phyloP scores from a whole-genome alignment of 2,797 vertebrate genomes.

The Alosa sapidissima region DNA sequence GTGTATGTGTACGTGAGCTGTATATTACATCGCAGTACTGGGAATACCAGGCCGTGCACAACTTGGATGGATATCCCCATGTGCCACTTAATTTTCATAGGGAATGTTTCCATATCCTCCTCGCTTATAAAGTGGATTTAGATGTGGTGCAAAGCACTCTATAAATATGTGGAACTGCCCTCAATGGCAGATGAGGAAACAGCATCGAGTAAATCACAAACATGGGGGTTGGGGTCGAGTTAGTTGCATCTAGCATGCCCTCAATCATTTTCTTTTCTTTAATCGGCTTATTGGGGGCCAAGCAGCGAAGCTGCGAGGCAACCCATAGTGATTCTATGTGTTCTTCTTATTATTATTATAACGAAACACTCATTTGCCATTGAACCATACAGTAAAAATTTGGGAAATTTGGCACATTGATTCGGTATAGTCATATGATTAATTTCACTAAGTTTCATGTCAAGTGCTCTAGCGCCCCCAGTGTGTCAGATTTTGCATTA shows the following conservation, averaged over 20 bases:
- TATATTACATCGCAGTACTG: neutral
- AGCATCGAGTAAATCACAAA: slow-evolving; percentile 33
- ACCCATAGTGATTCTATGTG: too few species aligned
- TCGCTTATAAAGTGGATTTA: slow-evolving; percentile 34
- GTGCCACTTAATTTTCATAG: slow-evolving; percentile 33
- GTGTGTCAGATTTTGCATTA: too few species aligned
- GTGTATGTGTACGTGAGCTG: neutral
- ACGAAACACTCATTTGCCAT: too few species aligned
- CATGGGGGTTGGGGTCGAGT: slow-evolving; percentile 33
- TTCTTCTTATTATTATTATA: too few species aligned
- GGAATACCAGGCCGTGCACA: neutral
- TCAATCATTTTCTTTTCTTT: neutral
- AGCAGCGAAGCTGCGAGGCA: too few species aligned
- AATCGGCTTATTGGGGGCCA: too few species aligned
- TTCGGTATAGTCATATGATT: too few species aligned
- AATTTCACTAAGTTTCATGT: too few species aligned
- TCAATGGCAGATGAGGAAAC: slow-evolving; percentile 31
- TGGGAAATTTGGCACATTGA: too few species aligned
- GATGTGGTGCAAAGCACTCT: slow-evolving; percentile 33
- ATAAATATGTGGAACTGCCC: slow-evolving; percentile 49
- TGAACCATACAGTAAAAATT: too few species aligned
- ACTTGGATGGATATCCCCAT: slow-evolving; percentile 28
- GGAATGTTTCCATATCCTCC: slow-evolving; percentile 9
- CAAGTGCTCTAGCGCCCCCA: too few species aligned
- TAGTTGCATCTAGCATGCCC: slow-evolving; percentile 40